phyloP scores from a whole-genome alignment of 2,797 vertebrate species.

The Phalloptychus januarius region DNA sequence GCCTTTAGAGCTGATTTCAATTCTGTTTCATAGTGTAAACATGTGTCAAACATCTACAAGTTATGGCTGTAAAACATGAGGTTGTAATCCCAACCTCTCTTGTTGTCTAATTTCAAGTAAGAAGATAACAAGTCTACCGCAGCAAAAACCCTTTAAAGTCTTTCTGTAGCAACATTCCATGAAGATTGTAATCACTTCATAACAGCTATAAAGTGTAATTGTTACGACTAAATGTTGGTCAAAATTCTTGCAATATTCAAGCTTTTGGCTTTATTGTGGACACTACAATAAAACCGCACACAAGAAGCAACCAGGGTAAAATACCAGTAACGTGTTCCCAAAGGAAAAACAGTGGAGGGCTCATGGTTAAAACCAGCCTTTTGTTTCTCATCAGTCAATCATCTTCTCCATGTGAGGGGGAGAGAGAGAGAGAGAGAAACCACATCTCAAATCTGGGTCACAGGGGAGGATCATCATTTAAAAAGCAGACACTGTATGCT shows the following conservation, averaged over 20 bases:
- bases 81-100: neutral
- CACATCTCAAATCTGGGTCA: conserved; percentile 56
- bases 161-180: neutral
- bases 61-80: neutral
- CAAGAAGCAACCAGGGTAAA: neutral
- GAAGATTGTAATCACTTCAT: neutral
- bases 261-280: neutral
- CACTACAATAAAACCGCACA: neutral
- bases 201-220: neutral
- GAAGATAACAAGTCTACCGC: neutral
- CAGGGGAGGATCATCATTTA: conserved; percentile 30
- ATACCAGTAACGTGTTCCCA: neutral
- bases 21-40: neutral
- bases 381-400: conserved; percentile 53
- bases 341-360: neutral
- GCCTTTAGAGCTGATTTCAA: neutral
- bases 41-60: neutral
- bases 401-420: conserved; percentile 43
- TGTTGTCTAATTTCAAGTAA: neutral
- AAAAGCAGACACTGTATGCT: conserved; percentile 11
- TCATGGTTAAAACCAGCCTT: neutral
- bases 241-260: neutral
- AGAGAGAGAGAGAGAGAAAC: conserved; percentile 26
- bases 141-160: neutral
- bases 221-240: neutral